Conservation (phyloP, 1,140 invertebrate species). For the Scylla paramamosain region DNA sequence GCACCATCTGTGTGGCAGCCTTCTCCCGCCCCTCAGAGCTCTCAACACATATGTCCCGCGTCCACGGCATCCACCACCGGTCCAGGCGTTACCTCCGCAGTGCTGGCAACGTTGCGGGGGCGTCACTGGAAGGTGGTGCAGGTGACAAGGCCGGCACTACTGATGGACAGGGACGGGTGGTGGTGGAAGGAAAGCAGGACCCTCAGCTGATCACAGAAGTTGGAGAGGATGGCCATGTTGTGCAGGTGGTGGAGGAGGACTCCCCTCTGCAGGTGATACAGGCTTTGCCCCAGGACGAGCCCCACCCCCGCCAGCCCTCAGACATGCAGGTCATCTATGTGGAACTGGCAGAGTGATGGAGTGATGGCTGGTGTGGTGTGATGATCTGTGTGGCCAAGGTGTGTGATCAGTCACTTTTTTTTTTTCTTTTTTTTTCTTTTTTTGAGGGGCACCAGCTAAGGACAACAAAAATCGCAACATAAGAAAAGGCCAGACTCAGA, state of each 20-base stretch:
- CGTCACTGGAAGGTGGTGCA: not conserved
- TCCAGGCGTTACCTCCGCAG: constrained; percentile 57
- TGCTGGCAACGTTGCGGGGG: not conserved
- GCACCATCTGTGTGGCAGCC: constrained; percentile 60
- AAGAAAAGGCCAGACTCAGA: too few relatives aligned
- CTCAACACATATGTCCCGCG: constrained; percentile 57
- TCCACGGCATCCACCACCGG: constrained; percentile 59
- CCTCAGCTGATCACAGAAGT: constrained; percentile 50
- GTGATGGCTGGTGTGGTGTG: not conserved
- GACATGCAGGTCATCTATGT: constrained; percentile 73
- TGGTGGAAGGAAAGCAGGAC: not conserved
- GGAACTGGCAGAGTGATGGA: constrained; percentile 57
- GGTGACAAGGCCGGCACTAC: not conserved
- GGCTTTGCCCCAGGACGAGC: constrained; percentile 36
- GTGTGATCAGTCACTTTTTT: too few relatives aligned
- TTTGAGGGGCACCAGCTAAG: too few relatives aligned
- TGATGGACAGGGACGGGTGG: not conserved
- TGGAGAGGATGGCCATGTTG: constrained; percentile 60
- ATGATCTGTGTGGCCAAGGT: too few relatives aligned
- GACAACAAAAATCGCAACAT: too few relatives aligned
- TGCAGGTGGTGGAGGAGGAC: constrained; percentile 53
- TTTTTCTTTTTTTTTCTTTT: too few relatives aligned
- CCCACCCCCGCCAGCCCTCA: not conserved
- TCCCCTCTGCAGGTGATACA: constrained; percentile 56
- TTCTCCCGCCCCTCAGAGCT: constrained; percentile 70